Percentiles rank a stretch among this genome's conserved stretches.
Conservation (phyloP, 2,797 vertebrate genomes). For the Vireo griseus region DNA sequence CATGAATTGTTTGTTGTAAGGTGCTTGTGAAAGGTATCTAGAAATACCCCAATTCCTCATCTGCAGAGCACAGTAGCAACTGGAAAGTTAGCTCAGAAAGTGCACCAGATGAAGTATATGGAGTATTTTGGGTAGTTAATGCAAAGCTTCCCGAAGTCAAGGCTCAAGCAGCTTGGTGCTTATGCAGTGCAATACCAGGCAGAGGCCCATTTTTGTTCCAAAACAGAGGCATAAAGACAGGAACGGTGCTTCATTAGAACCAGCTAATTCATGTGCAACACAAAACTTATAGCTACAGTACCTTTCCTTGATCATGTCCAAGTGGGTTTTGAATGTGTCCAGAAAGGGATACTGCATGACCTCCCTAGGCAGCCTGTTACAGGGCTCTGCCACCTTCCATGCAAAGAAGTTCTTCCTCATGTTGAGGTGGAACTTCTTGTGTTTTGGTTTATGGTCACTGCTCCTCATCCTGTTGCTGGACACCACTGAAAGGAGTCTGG, state of each 20-base stretch:
- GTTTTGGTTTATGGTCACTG: background rate
- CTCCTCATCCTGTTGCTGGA: background rate
- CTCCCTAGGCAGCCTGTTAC: background rate
- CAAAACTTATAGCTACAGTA: background rate
- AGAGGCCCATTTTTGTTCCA: background rate
- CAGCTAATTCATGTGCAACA: background rate
- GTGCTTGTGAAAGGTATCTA: background rate
- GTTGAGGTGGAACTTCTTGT: background rate
- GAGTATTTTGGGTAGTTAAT: background rate
- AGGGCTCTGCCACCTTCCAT: background rate
- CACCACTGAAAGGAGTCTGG: background rate
- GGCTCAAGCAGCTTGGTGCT: background rate
- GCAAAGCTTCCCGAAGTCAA: background rate
- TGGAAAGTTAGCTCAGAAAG: background rate
- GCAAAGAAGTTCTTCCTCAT: background rate
- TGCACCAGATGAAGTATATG: background rate
- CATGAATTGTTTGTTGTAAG: background rate
- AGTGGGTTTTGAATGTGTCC: background rate
- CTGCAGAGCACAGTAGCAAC: background rate
- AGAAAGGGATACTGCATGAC: background rate
- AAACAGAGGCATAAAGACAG: background rate
- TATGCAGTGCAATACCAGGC: background rate
- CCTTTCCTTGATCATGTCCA: background rate
- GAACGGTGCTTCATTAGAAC: background rate
- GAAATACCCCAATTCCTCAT: background rate